These are phyloP conservation scores for Zoanthus sansibaricus DNA, from an alignment of 92 coral and sea anemone species.

Conservation along the genomic window DNA sequence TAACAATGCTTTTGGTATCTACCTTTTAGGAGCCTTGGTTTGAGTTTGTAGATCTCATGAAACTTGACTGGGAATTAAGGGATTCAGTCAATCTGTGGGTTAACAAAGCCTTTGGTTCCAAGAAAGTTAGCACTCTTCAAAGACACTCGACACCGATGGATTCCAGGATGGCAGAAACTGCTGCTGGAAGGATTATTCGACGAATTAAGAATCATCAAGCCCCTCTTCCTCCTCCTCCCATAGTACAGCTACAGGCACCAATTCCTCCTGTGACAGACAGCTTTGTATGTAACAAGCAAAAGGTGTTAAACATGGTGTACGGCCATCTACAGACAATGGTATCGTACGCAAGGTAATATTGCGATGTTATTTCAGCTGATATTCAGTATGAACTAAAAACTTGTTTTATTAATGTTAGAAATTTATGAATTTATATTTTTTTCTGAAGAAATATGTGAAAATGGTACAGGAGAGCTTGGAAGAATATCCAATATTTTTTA, in stretches of 20 bases:
- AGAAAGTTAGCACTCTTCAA: slow-evolving; percentile 40
- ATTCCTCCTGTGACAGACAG: slow-evolving; percentile 85
- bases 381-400: too few relatives aligned
- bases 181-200: slow-evolving; percentile 81
- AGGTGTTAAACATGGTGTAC: slow-evolving; percentile 73
- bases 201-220: slow-evolving; percentile 75
- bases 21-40: slow-evolving; percentile 77
- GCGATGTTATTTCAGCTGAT: neutral
- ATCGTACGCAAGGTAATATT: slow-evolving; percentile 85
- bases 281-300: slow-evolving; percentile 82
- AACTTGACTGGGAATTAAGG: slow-evolving; percentile 90
- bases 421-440: too few relatives aligned
- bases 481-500: too few relatives aligned
- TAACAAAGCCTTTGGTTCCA: slow-evolving; percentile 76
- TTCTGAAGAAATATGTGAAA: too few relatives aligned
- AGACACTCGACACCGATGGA: slow-evolving; percentile 40
- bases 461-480: too few relatives aligned
- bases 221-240: slow-evolving; percentile 90
- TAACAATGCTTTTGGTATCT: neutral
- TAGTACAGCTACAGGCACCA: slow-evolving; percentile 73
- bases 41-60: slow-evolving; percentile 79
- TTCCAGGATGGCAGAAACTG: slow-evolving; percentile 67
- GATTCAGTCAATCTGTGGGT: slow-evolving; percentile 85
- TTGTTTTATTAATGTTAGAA: too few relatives aligned
- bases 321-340: slow-evolving; percentile 79